Conservation (phyloP, 2,797 vertebrate genomes). For the Astyanax mexicanus region DNA sequence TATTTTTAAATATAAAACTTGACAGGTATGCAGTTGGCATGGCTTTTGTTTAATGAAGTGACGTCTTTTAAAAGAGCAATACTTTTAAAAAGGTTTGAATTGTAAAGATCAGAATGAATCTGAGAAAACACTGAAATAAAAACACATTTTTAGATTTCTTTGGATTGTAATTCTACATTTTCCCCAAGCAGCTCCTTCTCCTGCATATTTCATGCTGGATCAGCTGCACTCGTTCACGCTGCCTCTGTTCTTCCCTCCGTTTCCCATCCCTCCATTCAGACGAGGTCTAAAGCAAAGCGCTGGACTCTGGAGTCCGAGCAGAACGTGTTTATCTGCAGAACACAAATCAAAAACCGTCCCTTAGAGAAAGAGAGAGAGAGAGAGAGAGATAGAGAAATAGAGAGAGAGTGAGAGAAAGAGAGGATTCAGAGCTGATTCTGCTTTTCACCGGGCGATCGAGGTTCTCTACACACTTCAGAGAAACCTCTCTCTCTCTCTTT, state of each 20-base stretch:
- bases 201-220: background rate
- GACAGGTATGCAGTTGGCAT: too few relatives aligned
- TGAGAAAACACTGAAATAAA: too few relatives aligned
- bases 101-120: too few relatives aligned
- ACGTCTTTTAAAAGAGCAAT: too few relatives aligned
- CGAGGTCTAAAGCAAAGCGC: background rate
- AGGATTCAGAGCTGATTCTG: background rate
- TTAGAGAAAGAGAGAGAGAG: too few relatives aligned
- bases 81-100: too few relatives aligned
- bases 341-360: slow-evolving; percentile 4
- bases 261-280: background rate
- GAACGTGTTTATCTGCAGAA: background rate
- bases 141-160: too few relatives aligned
- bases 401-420: too few relatives aligned
- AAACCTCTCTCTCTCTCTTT: background rate
- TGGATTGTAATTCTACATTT: background rate
- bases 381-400: too few relatives aligned
- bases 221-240: background rate
- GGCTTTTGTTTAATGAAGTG: too few relatives aligned
- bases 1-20: too few relatives aligned
- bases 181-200: background rate
- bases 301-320: background rate
- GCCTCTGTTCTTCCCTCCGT: background rate
- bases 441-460: background rate
- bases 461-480: slow-evolving; percentile 9